phyloP scores from a whole-genome alignment of 1,140 invertebrate genomes.

The Laodelphax striatellus region DNA sequence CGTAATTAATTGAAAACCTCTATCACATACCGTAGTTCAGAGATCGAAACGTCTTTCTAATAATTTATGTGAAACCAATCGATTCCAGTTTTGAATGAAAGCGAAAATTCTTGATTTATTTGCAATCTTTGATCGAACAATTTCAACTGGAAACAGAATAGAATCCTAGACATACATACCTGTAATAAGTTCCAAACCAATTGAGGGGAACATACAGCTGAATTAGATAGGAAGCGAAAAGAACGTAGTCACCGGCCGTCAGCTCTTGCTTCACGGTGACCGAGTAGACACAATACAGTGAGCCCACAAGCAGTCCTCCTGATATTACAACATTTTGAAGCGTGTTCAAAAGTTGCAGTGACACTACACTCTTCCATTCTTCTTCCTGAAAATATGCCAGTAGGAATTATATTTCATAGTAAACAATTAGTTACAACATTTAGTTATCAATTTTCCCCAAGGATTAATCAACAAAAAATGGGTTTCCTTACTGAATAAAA shows the following conservation, averaged over 20 bases:
- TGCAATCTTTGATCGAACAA: too few relatives aligned
- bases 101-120: too few relatives aligned
- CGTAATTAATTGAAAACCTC: too few relatives aligned
- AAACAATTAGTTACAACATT: conserved; percentile 9
- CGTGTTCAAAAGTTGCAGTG: conserved; percentile 79
- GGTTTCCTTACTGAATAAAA: too few relatives aligned
- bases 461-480: background rate
- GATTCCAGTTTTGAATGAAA: too few relatives aligned
- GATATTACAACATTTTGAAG: conserved; percentile 86
- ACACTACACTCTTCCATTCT: conserved; percentile 76
- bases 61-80: too few relatives aligned
- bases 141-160: too few relatives aligned
- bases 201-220: conserved; percentile 94
- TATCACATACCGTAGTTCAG: too few relatives aligned
- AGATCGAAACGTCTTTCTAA: too few relatives aligned
- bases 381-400: conserved; percentile 45
- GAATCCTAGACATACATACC: conserved; percentile 37
- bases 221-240: conserved; percentile 90
- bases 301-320: conserved; percentile 70
- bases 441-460: background rate
- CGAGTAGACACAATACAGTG: conserved; percentile 76
- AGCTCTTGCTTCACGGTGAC: conserved; percentile 54
- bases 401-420: background rate
- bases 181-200: conserved; percentile 97
- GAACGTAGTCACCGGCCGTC: conserved; percentile 87